Evolutionary conservation across 1,140 invertebrate genomes (phyloP), one percentile per base, ranked within the genome.

Genomic region (Orchestia grillus): DNA sequence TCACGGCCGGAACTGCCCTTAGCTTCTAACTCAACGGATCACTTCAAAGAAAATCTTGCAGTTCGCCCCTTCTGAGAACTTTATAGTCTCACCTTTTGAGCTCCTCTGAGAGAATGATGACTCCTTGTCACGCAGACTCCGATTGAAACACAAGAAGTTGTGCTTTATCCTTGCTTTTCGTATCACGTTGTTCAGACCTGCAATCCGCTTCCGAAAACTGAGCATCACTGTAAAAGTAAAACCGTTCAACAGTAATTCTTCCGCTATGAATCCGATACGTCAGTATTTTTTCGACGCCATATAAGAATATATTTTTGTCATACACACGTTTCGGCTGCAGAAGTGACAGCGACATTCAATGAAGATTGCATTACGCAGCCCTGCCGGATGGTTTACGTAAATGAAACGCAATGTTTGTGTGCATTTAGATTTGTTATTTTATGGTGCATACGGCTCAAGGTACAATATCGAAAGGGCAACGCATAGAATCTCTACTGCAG

Each of bases 81-180:
- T 90, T 90, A 90, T 90, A 90, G 88, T 90, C 88, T 90, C 88
- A 90, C 88, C 88, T 90, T 90, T 90, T 90, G 88, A 41, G 88
- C 88, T 90, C 41, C 41, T 42, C 41, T 44, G 41, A 42, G 88
- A 41, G 88, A 90, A 42, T 41, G 88, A 90, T 90, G 88, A 36
- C 88, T 42, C 15, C 88, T 44, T 42, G 88, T 42, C 88, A 90
- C 88, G 88, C 88, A 44, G 88, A 41, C 36, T 44, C n/a, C n/a
- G 88, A 90, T 90, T 90, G 88, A 90, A 90, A 90, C 88, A 90
- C 88, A 90, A 42, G 88, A 90, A 90, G 88, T 90, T 42, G 88
- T 4, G 88, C 88, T 42, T 90, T 42, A 28, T 90, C 43, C 43
- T 43, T 40, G 8, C 36, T n/a, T 40, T 77, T 77, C 11, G 62